A percentile compares a stretch with the other conserved stretches of the same genome.
phyloP scores from a whole-genome alignment of 2,888 invertebrate genomes.

The Pyrgus malvae region DNA sequence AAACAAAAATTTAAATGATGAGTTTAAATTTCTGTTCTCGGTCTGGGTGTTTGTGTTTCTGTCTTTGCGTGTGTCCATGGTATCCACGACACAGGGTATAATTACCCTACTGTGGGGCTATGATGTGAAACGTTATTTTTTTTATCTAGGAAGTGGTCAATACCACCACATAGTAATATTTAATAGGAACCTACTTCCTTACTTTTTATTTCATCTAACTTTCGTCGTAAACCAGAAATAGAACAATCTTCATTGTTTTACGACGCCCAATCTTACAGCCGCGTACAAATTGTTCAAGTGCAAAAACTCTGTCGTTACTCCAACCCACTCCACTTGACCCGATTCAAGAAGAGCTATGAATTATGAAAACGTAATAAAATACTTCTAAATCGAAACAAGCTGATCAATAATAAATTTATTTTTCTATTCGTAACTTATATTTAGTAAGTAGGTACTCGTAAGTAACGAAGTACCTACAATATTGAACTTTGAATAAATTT shows the following conservation, averaged over 20 bases:
- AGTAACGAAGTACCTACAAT: too few species aligned
- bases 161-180: background rate
- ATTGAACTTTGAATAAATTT: too few species aligned
- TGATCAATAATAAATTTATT: background rate
- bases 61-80: too few species aligned
- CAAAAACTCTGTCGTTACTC: slow-evolving; percentile 6
- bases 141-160: background rate
- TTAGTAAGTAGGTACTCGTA: background rate
- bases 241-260: background rate
- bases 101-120: too few species aligned
- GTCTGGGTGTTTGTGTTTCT: too few species aligned
- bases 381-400: background rate
- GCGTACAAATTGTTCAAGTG: background rate
- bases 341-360: slow-evolving; percentile 3
- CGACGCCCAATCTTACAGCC: slow-evolving; percentile 9
- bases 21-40: too few species aligned
- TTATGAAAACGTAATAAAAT: slow-evolving; percentile 18
- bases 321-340: slow-evolving; percentile 4
- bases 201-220: slow-evolving; percentile 6
- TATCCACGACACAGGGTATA: too few species aligned
- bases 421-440: background rate
- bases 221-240: background rate
- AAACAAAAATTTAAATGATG: too few species aligned
- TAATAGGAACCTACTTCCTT: background rate
- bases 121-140: too few species aligned